Evolutionary conservation across 1,140 invertebrate species (phyloP).

Genomic region (Cherax destructor): DNA sequence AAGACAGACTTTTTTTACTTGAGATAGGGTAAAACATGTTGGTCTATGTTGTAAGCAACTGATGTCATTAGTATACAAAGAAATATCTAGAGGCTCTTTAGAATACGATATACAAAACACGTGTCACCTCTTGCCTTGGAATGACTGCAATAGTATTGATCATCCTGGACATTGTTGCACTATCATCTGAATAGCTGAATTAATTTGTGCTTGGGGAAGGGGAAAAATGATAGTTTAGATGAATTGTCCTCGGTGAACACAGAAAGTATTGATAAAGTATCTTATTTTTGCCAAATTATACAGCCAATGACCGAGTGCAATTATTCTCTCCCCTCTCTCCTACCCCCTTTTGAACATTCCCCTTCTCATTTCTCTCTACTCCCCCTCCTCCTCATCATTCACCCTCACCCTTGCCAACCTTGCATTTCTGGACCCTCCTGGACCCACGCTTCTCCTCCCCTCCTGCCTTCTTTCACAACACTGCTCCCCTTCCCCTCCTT

Average conservation of each 20-base stretch:
- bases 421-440: slow-evolving; percentile 40
- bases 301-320: slow-evolving; percentile 18
- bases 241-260: not conserved
- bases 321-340: slow-evolving; percentile 23
- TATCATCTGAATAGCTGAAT: slow-evolving; percentile 2
- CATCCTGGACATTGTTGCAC: slow-evolving; percentile 4
- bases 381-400: slow-evolving; percentile 30
- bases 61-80: no score
- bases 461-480: slow-evolving; percentile 15
- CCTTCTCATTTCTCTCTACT: slow-evolving; percentile 32
- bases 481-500: slow-evolving; percentile 26
- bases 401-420: slow-evolving; percentile 39
- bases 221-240: slow-evolving; percentile 21
- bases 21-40: no score
- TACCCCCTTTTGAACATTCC: slow-evolving; percentile 29
- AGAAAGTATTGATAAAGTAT: slow-evolving; percentile 31
- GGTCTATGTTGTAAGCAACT: no score
- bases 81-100: not conserved
- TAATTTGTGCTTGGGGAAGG: slow-evolving; percentile 21
- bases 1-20: no score
- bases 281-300: slow-evolving; percentile 25
- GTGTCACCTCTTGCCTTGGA: not conserved
- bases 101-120: not conserved
- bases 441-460: not conserved
- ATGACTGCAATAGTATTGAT: slow-evolving; percentile 16